Conservation (phyloP, 1,140 invertebrate genomes). For the Dryas iulia region DNA sequence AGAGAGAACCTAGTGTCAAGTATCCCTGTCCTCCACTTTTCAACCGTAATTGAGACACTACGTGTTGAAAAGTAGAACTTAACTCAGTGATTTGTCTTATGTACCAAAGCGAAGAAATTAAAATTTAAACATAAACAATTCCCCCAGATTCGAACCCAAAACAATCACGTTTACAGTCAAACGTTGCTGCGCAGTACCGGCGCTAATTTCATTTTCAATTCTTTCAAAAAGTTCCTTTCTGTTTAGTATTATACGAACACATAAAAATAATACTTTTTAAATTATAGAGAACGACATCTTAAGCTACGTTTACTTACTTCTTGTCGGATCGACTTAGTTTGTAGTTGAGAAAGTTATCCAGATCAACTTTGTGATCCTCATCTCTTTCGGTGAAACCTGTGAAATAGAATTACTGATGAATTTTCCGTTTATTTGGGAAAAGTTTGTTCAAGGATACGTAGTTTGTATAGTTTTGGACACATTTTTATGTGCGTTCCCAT, state of each 20-base stretch:
- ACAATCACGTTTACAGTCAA: no score
- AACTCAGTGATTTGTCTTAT: no score
- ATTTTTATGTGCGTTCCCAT: not conserved
- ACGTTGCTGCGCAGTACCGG: no score
- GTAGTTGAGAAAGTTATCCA: constrained; percentile 39
- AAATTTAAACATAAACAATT: no score
- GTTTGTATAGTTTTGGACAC: not conserved
- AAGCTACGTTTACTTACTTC: constrained; percentile 46
- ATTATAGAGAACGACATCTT: constrained; percentile 14
- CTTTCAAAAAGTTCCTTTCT: no score
- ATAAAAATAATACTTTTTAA: constrained; percentile 15
- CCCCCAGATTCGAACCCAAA: no score
- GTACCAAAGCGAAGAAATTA: no score
- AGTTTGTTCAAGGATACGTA: not conserved
- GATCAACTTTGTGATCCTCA: constrained; percentile 31
- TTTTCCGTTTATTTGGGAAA: not conserved
- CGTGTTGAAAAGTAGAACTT: no score
- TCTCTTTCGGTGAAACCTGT: constrained; percentile 39
- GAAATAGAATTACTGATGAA: constrained; percentile 20
- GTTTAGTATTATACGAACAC: not conserved
- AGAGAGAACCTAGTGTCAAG: no score
- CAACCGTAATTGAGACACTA: no score
- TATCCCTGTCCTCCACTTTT: no score
- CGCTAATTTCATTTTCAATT: no score
- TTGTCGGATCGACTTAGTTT: constrained; percentile 32